Conservation (phyloP, 2,797 vertebrate species). For the Antrozous pallidus region DNA sequence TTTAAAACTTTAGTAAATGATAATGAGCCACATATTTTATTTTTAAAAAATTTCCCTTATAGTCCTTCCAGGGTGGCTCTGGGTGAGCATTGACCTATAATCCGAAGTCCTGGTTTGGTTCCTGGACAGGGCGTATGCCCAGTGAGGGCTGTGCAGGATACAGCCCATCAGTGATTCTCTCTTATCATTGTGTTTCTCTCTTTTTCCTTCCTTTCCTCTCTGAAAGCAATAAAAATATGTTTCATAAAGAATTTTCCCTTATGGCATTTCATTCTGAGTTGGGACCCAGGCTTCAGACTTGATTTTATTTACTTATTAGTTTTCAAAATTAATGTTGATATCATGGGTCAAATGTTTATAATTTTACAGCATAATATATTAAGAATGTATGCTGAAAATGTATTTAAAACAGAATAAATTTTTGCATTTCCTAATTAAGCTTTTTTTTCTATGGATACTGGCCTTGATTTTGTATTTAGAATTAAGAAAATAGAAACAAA, state of each 20-base stretch:
- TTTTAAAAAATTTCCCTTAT: no score
- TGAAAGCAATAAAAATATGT: neutral
- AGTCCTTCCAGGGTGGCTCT: no score
- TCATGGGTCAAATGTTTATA: neutral
- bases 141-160: no score
- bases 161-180: no score
- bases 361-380: neutral
- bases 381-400: neutral
- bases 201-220: no score
- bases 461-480: neutral
- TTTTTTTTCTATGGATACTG: neutral
- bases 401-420: constrained; percentile 8
- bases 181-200: no score
- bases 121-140: no score
- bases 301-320: neutral
- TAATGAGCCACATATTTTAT: neutral
- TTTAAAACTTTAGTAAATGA: neutral
- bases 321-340: neutral
- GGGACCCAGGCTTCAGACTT: neutral
- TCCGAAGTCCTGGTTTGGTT: no score
- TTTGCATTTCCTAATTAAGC: neutral
- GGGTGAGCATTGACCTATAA: no score
- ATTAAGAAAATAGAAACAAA: no score
- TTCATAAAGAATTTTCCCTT: neutral
- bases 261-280: neutral